Conservation (phyloP, 2,888 invertebrate genomes). For the Rhimphoctona megacephalus region DNA sequence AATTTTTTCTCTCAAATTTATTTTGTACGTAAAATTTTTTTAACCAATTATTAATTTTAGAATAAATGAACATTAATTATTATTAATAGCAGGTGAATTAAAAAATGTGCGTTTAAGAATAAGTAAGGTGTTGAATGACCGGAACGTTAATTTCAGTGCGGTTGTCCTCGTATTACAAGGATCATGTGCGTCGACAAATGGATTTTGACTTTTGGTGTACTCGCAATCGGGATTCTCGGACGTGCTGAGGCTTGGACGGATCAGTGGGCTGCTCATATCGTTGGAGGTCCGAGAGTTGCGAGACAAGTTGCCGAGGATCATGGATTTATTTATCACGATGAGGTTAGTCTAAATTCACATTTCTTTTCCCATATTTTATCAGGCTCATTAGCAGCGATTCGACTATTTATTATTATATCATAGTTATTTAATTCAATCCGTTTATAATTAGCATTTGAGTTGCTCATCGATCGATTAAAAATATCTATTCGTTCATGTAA, state of each 20-base stretch:
- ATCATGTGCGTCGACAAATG: constrained; percentile 79
- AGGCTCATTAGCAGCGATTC: neutral
- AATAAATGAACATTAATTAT: neutral
- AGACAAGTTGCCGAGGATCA: constrained; percentile 86
- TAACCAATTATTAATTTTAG: neutral
- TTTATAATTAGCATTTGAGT: neutral
- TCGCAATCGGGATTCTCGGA: constrained; percentile 69
- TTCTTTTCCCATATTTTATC: neutral
- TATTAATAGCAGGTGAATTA: neutral
- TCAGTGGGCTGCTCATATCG: constrained; percentile 88
- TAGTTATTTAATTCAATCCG: neutral
- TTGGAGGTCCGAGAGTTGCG: constrained; percentile 86
- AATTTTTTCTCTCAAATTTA: neutral
- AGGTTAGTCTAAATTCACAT: constrained; percentile 83
- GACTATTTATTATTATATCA: neutral
- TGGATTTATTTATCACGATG: constrained; percentile 86
- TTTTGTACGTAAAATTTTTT: neutral
- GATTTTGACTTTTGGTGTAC: constrained; percentile 77
- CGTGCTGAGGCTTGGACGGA: constrained; percentile 85
- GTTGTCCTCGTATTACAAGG: constrained; percentile 59
- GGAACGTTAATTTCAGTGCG: constrained; percentile 53
- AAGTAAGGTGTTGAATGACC: constrained; percentile 7
- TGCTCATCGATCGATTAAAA: neutral
- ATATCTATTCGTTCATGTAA: neutral
- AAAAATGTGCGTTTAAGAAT: neutral